Percentiles rank a stretch among this genome's conserved stretches.
Evolutionary conservation across 30 jellyfish, hydroid and myxozoan genomes (phyloP).

Genomic region (Chrysaora quinquecirrha): DNA sequence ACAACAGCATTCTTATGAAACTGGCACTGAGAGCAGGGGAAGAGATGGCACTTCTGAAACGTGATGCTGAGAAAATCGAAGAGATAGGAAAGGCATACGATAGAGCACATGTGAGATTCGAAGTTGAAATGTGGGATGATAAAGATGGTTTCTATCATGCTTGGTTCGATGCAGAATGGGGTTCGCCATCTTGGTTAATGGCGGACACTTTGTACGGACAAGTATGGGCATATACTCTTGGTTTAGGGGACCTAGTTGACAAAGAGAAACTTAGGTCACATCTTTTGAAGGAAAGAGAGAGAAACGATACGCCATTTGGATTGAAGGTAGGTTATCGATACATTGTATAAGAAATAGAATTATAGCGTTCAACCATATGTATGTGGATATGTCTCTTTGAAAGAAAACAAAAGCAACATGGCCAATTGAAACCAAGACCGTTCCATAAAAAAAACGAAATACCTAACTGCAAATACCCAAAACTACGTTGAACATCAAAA

Average conservation of each 20-base stretch:
- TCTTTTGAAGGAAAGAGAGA: conserved; percentile 76
- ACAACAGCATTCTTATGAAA: conserved; percentile 78
- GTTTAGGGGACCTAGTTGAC: conserved; percentile 94
- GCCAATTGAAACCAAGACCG: no score
- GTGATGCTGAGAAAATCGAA: conserved; percentile 48
- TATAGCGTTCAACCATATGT: no score
- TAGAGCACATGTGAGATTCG: conserved; percentile 84
- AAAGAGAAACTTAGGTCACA: conserved; percentile 81
- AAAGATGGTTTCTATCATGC: conserved; percentile 93
- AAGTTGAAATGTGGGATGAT: conserved; percentile 99
- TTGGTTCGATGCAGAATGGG: conserved; percentile 99
- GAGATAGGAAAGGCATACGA: conserved; percentile 70
- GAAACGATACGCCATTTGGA: conserved; percentile 98
- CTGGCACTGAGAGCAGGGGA: conserved; percentile 92
- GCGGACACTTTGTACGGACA: conserved; percentile 96
- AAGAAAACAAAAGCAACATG: no score
- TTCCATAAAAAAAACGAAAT: no score
- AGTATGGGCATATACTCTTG: conserved; percentile 96
- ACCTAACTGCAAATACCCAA: no score
- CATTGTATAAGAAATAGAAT: no score
- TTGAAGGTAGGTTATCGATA: conserved; percentile 76
- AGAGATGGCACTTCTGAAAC: conserved; percentile 75
- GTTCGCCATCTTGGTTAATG: conserved; percentile 98
- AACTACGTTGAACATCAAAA: no score
- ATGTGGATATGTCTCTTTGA: no score